Percentiles rank a stretch among this genome's conserved stretches.
These are phyloP conservation scores for Syndactyla subalaris DNA, from an alignment of 2,797 vertebrate genomes.

Conservation along the genomic window DNA sequence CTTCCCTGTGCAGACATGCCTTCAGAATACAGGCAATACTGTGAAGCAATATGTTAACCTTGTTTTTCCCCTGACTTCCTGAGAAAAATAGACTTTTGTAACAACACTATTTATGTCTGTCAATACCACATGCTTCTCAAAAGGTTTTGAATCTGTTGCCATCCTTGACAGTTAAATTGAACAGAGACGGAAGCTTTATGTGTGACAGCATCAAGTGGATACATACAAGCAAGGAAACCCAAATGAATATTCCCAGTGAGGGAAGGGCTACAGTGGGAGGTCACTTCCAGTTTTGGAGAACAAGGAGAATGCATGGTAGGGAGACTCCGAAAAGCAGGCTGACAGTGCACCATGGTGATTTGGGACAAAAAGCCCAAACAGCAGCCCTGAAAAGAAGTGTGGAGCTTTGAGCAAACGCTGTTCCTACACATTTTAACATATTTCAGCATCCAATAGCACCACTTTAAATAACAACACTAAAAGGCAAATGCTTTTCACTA, in stretches of 20 bases:
- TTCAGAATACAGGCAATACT: neutral
- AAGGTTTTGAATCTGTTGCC: neutral
- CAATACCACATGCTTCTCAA: neutral
- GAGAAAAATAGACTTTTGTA: neutral
- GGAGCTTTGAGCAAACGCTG: neutral
- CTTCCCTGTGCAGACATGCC: neutral
- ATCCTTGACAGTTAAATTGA: neutral
- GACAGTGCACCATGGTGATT: accelerated
- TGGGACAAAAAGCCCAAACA: accelerated
- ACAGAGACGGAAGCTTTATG: neutral
- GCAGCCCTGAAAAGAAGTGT: neutral
- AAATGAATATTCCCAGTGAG: neutral
- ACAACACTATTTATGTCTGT: neutral
- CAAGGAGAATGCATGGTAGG: neutral
- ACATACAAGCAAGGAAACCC: neutral
- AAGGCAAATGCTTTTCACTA: neutral
- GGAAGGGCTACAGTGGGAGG: neutral
- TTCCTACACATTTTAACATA: neutral
- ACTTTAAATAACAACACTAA: neutral
- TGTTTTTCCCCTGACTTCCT: neutral
- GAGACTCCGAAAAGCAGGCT: neutral
- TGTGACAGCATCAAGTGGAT: neutral
- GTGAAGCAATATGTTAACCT: neutral
- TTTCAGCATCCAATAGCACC: neutral
- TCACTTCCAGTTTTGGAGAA: neutral